Evolutionary conservation across 2,888 invertebrate species (phyloP).

Genomic region (Hecatera dysodea): DNA sequence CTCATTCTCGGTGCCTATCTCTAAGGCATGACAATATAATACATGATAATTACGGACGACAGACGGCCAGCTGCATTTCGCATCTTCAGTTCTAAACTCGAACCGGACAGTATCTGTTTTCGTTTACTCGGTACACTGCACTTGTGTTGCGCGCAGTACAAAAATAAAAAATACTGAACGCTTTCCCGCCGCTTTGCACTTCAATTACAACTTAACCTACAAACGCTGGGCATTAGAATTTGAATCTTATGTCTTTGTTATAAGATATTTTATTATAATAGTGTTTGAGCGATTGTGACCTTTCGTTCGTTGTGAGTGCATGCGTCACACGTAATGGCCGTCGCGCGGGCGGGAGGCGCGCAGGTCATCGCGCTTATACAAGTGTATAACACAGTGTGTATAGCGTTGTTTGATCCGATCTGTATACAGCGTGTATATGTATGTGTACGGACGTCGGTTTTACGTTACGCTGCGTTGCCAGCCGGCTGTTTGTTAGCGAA

Average conservation of each 20-base stretch:
- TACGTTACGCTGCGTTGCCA: constrained; percentile 85
- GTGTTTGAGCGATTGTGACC: constrained; percentile 69
- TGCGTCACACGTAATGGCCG: constrained; percentile 86
- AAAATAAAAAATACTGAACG: constrained; percentile 86
- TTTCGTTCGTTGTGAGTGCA: constrained; percentile 71
- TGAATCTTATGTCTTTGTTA: constrained; percentile 45
- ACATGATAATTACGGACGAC: constrained; percentile 51
- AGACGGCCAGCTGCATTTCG: constrained; percentile 74
- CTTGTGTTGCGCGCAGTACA: constrained; percentile 81
- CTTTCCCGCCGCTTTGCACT: constrained; percentile 76
- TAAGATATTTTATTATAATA: constrained; percentile 68
- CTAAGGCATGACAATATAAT: constrained; percentile 40
- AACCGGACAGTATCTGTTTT: constrained; percentile 76
- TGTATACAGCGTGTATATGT: constrained; percentile 66
- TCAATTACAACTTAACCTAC: constrained; percentile 70
- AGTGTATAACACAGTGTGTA: constrained; percentile 70
- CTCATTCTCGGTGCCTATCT: constrained; percentile 26
- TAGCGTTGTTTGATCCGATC: constrained; percentile 79
- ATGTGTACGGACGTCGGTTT: constrained; percentile 76
- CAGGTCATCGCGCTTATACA: constrained; percentile 87
- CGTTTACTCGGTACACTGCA: constrained; percentile 85
- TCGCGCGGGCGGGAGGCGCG: constrained; percentile 72
- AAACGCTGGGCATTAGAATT: constrained; percentile 58
- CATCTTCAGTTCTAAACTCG: constrained; percentile 67
- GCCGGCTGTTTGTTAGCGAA: constrained; percentile 79